Evolutionary conservation across 2,113 vertebrate species (phyloP).

Genomic region (Xenus cinereus): DNA sequence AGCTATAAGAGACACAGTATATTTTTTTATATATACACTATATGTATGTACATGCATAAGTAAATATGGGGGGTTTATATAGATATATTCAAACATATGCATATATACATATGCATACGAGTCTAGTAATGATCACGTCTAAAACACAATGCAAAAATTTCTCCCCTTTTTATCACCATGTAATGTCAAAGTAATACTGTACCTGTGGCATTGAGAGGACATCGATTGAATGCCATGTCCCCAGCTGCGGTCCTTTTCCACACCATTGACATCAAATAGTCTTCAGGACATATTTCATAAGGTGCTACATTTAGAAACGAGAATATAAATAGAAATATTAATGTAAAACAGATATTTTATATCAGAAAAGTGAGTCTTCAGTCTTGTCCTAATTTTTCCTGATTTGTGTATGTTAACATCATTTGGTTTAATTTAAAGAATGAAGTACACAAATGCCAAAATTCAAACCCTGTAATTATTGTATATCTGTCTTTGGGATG

Average conservation of each 20-base stretch:
- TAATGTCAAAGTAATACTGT: constrained; percentile 3
- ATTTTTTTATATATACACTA: not conserved
- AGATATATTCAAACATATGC: not conserved
- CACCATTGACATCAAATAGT: constrained; percentile 94
- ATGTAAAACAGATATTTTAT: not conserved
- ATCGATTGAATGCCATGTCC: constrained; percentile 94
- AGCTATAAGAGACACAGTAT: not conserved
- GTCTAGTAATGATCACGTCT: not conserved
- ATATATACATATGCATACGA: not conserved
- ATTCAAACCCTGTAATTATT: not conserved
- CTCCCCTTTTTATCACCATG: not conserved
- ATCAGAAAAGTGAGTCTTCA: not conserved
- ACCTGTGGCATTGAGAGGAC: constrained; percentile 98
- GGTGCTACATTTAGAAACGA: constrained; percentile 83
- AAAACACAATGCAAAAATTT: not conserved
- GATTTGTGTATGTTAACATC: not conserved
- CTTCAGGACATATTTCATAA: constrained; percentile 98
- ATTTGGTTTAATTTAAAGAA: not conserved
- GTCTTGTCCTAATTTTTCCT: not conserved
- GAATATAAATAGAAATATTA: constrained; percentile 13
- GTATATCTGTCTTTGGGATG: not conserved
- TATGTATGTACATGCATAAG: not conserved
- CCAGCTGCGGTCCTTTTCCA: constrained; percentile 98
- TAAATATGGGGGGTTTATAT: not conserved
- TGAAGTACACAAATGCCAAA: not conserved